Base-by-base conservation (phyloP, 1,140 invertebrate species). In the Ips nitidus region DNA sequence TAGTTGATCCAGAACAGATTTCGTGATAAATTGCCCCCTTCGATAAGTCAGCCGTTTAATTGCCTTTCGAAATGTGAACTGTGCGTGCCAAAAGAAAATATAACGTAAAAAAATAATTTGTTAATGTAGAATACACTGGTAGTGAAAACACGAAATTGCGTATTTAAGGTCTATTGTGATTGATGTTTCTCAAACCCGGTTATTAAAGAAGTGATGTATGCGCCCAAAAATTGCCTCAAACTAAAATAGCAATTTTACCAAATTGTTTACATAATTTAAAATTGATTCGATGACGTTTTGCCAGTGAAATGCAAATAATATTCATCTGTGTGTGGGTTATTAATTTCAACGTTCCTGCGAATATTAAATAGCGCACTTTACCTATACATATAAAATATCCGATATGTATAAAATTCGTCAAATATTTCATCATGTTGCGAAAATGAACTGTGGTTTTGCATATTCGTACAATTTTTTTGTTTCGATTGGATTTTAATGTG, bases 81-180 rank as follows among this genome's bases (percentile, higher is more conserved):
- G 37, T 58, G 56, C 56, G 56, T 58, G 56, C 38, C 41, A 42
- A 4, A 58, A 36, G 56, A n/a, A 50, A 50, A 58, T 58, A 58
- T 58, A 8, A 7, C 38, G 41, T 58, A 40, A 58, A 58, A 22
- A 58, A 58, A 56, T 56, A 39, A 50, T 39, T 56, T 56, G 53
- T 56, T 22, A 22, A 22, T 56, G 45, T 50, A 3, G 45, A 56
- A 56, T 56, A 56, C 6, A 5, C 5, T 56, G 53, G 7, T 58
- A 41, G 41, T 5, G 40, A 58, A 5, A 58, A 41, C 56, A 58
- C 37, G 56, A 58, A 58, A 58, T 58, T 41, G 38, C 5, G 40
- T 58, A 42, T 58, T 58, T 58, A 56, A 37, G 7, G 22, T 56
- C 7, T 6, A 6, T 50, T 50, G 45, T 50, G 45, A 50, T 50